Conservation (phyloP, 2,888 invertebrate species). For the Oligia strigilis region DNA sequence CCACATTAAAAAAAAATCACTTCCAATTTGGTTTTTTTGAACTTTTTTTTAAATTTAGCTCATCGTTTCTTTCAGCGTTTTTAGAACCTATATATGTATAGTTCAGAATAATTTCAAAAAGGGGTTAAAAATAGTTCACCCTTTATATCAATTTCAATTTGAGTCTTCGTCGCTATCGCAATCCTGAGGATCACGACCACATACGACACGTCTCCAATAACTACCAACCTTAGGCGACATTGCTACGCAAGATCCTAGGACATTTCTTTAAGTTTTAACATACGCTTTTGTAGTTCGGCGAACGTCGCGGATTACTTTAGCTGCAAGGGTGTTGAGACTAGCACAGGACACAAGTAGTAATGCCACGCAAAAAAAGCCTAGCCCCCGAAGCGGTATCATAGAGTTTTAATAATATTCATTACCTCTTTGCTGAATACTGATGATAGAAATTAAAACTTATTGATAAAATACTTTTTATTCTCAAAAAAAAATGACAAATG, state of each 20-base stretch:
- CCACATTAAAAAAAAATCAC: not conserved
- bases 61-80: not conserved
- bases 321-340: too few relatives aligned
- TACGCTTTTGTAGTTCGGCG: not conserved
- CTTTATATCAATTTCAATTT: not conserved
- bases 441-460: slow-evolving; percentile 6
- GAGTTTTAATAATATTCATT: not conserved
- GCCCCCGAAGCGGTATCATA: not conserved
- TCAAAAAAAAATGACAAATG: not conserved
- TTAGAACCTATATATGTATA: not conserved
- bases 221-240: not conserved
- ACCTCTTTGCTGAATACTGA: not conserved
- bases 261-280: not conserved
- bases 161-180: not conserved
- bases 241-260: not conserved
- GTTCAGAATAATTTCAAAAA: not conserved
- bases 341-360: not conserved
- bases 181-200: not conserved
- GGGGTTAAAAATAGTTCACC: too few relatives aligned
- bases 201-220: not conserved
- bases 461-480: not conserved
- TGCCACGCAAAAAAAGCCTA: not conserved
- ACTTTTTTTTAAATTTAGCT: not conserved
- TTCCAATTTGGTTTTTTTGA: not conserved
- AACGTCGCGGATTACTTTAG: too few relatives aligned